Evolutionary conservation across 1,140 invertebrate genomes (phyloP).

Genomic region (Phenacoccus solenopsis): DNA sequence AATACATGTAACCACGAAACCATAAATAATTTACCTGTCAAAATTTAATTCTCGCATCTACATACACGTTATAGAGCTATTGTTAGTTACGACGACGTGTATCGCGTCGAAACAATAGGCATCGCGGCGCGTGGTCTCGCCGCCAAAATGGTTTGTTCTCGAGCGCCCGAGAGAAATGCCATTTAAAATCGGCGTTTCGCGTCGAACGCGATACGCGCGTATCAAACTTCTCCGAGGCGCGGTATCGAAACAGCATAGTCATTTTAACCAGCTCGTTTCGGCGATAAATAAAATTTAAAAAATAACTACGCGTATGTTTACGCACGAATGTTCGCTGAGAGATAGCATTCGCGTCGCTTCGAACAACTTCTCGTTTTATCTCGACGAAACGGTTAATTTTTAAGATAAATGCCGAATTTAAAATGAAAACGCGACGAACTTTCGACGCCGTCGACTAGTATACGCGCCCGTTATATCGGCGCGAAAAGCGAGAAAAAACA

Average conservation of each 20-base stretch:
- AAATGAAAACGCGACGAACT: background rate
- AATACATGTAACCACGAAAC: background rate
- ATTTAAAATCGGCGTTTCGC: background rate
- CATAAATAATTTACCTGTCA: background rate
- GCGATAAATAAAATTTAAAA: no score
- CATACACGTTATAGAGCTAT: no score
- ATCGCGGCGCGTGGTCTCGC: background rate
- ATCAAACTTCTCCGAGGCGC: no score
- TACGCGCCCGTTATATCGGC: no score
- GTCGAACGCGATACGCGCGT: background rate
- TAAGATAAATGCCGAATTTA: background rate
- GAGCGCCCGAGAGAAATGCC: background rate
- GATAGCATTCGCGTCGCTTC: no score
- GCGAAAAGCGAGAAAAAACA: background rate
- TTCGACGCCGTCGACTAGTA: no score
- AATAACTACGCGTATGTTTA: background rate
- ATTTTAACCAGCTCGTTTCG: no score
- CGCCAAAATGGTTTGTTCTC: background rate
- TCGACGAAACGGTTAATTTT: background rate
- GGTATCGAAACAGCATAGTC: no score
- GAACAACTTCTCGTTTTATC: no score
- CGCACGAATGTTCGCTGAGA: no score
- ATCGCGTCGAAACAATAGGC: background rate
- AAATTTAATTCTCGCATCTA: background rate
- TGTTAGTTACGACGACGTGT: no score